Evolutionary conservation across 2,113 vertebrate genomes (phyloP).

Genomic region (Hemiscyllium ocellatum): DNA sequence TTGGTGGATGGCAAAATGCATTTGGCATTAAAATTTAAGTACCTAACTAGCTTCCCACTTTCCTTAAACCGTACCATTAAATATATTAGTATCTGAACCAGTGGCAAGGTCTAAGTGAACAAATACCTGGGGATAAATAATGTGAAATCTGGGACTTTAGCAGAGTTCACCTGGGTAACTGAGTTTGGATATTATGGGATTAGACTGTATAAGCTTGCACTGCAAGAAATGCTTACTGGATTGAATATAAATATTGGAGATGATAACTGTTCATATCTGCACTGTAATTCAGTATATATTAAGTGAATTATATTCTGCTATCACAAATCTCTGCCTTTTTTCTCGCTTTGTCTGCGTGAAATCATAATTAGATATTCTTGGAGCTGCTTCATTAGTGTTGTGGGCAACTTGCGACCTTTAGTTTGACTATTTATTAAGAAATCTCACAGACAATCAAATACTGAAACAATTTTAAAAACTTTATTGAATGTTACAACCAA

Average conservation of each 20-base stretch:
- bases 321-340: background rate
- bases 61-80: conserved; percentile 31
- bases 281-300: background rate
- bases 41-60: background rate
- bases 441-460: too few species aligned
- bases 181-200: background rate
- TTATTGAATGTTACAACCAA: too few species aligned
- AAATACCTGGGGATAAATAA: conserved; percentile 8
- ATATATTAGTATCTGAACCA: background rate
- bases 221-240: background rate
- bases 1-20: background rate
- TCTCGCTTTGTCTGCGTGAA: background rate
- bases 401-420: too few species aligned
- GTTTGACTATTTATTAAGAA: too few species aligned
- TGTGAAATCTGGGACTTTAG: background rate
- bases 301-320: background rate
- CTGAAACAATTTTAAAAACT: too few species aligned
- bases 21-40: conserved; percentile 23
- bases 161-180: background rate
- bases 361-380: background rate
- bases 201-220: background rate
- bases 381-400: background rate
- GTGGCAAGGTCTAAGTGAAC: background rate
- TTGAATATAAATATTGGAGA: background rate
- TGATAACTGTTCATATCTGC: background rate